A percentile compares a stretch with the other conserved stretches of the same genome.
Evolutionary conservation across 2,888 invertebrate species (phyloP).

Genomic region (Blomia tropicalis): DNA sequence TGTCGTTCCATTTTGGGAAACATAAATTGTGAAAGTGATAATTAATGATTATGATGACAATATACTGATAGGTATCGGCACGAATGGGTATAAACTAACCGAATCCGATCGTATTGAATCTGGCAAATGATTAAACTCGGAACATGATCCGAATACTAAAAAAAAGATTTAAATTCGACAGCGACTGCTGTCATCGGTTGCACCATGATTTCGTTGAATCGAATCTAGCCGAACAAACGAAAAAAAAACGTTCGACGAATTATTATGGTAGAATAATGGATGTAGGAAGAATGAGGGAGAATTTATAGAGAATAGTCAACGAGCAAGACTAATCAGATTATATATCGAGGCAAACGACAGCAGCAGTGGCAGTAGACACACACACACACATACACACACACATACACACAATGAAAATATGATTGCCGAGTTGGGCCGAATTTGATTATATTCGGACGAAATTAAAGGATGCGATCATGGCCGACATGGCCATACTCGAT

Average conservation of each 20-base stretch:
- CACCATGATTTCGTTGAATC: neutral
- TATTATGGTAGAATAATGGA: neutral
- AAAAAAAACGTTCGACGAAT: neutral
- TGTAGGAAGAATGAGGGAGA: neutral
- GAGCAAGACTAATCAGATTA: slow-evolving; percentile 8
- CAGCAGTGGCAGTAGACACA: too few species aligned
- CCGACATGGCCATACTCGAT: neutral
- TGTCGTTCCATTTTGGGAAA: too few species aligned
- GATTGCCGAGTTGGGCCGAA: slow-evolving; percentile 3
- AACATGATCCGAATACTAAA: slow-evolving; percentile 1
- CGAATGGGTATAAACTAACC: neutral
- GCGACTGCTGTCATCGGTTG: neutral
- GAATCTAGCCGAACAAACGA: neutral
- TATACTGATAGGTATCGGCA: neutral
- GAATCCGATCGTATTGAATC: too few species aligned
- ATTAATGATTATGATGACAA: neutral
- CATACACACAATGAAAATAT: slow-evolving; percentile 6
- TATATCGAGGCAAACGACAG: neutral
- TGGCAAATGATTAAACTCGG: neutral
- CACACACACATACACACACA: too few species aligned
- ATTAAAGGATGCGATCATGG: neutral
- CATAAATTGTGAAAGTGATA: neutral
- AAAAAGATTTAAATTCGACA: slow-evolving; percentile 7
- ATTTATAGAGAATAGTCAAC: too few species aligned
- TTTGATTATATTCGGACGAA: neutral